phyloP scores from a whole-genome alignment of 1,140 invertebrate genomes.

The Pseudomyrmex gracilis region DNA sequence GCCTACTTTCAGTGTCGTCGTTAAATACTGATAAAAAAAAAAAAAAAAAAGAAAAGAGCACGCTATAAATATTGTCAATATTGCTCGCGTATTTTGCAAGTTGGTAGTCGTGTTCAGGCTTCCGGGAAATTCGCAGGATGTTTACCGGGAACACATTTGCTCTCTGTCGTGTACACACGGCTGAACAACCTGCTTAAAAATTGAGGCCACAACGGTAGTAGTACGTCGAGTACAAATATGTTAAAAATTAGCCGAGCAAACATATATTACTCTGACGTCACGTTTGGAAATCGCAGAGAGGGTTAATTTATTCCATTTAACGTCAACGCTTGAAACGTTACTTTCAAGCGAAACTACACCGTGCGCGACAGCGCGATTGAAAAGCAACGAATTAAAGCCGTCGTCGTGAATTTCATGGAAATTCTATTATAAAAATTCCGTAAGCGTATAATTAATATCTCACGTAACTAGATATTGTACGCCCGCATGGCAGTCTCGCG shows the following conservation, averaged over 20 bases:
- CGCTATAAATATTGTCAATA: constrained; percentile 55
- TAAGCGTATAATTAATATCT: constrained; percentile 59
- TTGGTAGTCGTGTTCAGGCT: constrained; percentile 79
- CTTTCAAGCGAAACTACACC: constrained; percentile 6
- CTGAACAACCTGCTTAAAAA: constrained; percentile 54
- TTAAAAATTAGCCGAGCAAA: constrained; percentile 64
- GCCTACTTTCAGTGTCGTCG: not conserved
- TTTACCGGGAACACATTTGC: constrained; percentile 77
- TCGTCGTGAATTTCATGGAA: constrained; percentile 38
- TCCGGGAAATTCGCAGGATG: constrained; percentile 77
- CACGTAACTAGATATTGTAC: constrained; percentile 30
- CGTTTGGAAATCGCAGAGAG: constrained; percentile 15
- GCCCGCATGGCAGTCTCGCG: not conserved
- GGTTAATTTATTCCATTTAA: constrained; percentile 56
- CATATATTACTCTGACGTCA: constrained; percentile 29
- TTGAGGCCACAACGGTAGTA: constrained; percentile 44
- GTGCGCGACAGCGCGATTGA: constrained; percentile 34
- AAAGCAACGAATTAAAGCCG: constrained; percentile 35
- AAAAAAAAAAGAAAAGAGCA: constrained; percentile 64
- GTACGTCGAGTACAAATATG: constrained; percentile 62
- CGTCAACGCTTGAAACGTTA: constrained; percentile 4
- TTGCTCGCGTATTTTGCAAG: constrained; percentile 80
- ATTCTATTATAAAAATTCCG: constrained; percentile 54
- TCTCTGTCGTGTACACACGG: constrained; percentile 67
- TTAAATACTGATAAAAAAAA: constrained; percentile 65